Percentiles rank a stretch among this genome's conserved stretches.
These are phyloP conservation scores for Drosophila siamana DNA, from an alignment of 2,888 invertebrate species.

Conservation along the genomic window DNA sequence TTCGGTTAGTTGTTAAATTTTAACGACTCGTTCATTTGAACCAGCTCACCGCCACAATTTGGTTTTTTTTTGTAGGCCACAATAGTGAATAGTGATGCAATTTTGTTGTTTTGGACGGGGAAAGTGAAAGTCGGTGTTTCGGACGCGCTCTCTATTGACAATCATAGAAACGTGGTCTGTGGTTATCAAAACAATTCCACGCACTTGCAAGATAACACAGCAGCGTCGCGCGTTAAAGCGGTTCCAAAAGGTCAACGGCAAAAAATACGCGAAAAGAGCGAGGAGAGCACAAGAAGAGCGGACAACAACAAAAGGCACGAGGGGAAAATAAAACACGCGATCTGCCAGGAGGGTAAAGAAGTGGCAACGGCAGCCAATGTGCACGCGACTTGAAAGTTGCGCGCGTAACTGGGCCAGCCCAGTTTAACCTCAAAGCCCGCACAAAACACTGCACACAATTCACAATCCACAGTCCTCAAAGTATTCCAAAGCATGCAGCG, in stretches of 20 bases:
- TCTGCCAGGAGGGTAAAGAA: slow-evolving; percentile 1
- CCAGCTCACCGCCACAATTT: slow-evolving; percentile 16
- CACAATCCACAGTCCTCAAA: not conserved
- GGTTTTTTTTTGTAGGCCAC: slow-evolving; percentile 21
- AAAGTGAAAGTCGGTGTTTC: slow-evolving; percentile 73
- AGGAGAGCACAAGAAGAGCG: slow-evolving; percentile 6
- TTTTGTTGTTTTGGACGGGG: slow-evolving; percentile 58
- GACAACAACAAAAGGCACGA: slow-evolving; percentile 1
- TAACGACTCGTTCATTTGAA: slow-evolving; percentile 10
- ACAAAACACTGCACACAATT: slow-evolving; percentile 7
- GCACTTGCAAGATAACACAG: slow-evolving; percentile 8
- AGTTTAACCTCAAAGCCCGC: slow-evolving; percentile 62
- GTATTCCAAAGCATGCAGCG: slow-evolving; percentile 61
- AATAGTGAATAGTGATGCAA: slow-evolving; percentile 68
- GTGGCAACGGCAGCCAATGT: slow-evolving; percentile 44
- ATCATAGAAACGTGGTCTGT: slow-evolving; percentile 24
- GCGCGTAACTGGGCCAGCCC: slow-evolving; percentile 49
- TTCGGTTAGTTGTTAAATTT: not conserved
- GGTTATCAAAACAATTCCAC: slow-evolving; percentile 16
- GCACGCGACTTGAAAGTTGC: slow-evolving; percentile 50
- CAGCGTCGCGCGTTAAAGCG: slow-evolving; percentile 7
- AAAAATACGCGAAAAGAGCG: not conserved
- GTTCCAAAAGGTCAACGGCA: slow-evolving; percentile 41
- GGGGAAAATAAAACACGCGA: no score
- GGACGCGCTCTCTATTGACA: slow-evolving; percentile 22